Evolutionary conservation across 2,113 vertebrate genomes (phyloP).

Genomic region (Saimiri boliviensis): DNA sequence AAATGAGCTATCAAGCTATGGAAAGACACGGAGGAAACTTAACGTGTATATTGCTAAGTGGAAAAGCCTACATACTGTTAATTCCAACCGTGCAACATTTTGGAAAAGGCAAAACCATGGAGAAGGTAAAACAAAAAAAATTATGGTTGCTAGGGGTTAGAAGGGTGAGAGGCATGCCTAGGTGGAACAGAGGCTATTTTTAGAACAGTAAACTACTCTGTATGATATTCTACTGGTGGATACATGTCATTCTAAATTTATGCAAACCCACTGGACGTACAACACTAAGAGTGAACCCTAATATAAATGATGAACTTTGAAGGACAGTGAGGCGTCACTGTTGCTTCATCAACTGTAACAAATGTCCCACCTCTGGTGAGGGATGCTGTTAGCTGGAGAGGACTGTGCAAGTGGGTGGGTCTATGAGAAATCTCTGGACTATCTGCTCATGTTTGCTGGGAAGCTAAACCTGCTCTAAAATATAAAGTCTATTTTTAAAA

Average conservation of each 20-base stretch:
- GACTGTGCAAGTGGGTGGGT: too few species aligned
- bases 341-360: neutral
- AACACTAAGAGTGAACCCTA: neutral
- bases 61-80: neutral
- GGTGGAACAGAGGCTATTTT: neutral
- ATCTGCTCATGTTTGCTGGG: neutral
- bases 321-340: neutral
- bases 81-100: neutral
- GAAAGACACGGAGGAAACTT: neutral
- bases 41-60: neutral
- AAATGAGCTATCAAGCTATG: neutral
- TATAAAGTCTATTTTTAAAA: conserved; percentile 5
- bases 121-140: neutral
- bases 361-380: too few species aligned
- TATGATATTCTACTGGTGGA: neutral
- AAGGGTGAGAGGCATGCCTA: neutral
- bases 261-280: neutral
- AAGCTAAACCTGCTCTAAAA: neutral
- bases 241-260: neutral
- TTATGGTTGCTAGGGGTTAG: neutral
- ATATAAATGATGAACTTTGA: neutral
- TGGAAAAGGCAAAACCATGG: neutral
- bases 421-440: neutral
- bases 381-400: neutral
- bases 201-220: neutral